Evolutionary conservation across 2,113 vertebrate species (phyloP), one percentile per base, ranked within the genome.

Genomic region (Craseonycteris thonglongyai): DNA sequence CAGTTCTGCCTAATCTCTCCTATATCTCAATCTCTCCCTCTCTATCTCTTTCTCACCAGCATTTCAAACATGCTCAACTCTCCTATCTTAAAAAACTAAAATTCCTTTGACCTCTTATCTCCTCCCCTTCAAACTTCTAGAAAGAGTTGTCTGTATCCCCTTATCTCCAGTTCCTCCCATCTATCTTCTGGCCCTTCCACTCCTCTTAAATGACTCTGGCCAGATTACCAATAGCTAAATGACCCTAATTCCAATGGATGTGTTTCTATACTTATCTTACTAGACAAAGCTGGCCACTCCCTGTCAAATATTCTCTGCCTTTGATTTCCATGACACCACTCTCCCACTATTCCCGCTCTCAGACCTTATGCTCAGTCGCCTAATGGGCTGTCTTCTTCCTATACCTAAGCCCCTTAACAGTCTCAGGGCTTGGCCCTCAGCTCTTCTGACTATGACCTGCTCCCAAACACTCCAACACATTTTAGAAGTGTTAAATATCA

Each of bases 51-150:
- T 88, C 83, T 89, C 38, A 75, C 30, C 68, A 86, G 89, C 40
- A 75, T 90, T 90, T 76, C 68, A 68, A 83, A 78, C 24, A 59
- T 54, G 30, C 47, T 85, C 40, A 88, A 82, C 35, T 84, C 61
- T 75, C 54, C 56, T 93, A 72, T 63, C 42, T 54, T 45, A 71
- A 65, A 87, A 87, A 72, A 88, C 59, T 90, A 94, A 93, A 88
- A 66, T 69, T 84, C 61, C 7, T 91, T 91, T 92, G 42, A 86
- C 47, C 35, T 33, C 61, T 86, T 90, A 94, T 65, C 68, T 59
- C 47, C 12, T 85, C 66, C 30, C 16, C 40, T 92, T 56, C 33
- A 85, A 93, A 82, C 61, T 61, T 89, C 74, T 86, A 51, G 33
- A 72, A 94, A 92, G 49, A 92, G 15, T 4, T n/a, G 11, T 58